phyloP scores from a whole-genome alignment of 2,888 invertebrate genomes.

The Eupithecia dodoneata region DNA sequence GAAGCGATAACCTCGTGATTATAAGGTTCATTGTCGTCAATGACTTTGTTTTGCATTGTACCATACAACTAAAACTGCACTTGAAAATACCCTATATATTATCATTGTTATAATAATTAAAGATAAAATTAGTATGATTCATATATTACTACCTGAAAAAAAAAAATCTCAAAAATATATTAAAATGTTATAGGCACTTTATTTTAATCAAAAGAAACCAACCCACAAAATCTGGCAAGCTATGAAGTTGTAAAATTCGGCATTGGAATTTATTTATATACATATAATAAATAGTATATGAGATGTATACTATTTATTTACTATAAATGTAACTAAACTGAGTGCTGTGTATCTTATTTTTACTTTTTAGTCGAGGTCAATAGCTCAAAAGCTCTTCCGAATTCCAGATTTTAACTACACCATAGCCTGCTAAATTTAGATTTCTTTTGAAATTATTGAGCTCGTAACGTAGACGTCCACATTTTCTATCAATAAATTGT shows the following conservation, averaged over 20 bases:
- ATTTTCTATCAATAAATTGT: background rate
- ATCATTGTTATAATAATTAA: background rate
- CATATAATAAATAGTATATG: background rate
- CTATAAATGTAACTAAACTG: background rate
- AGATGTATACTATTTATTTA: too few species aligned
- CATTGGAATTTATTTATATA: background rate
- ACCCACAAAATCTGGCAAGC: background rate
- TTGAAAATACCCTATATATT: background rate
- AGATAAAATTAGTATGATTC: background rate
- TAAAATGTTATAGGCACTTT: background rate
- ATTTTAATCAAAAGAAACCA: background rate
- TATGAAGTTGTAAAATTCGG: background rate
- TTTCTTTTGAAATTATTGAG: background rate
- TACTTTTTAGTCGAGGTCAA: slow-evolving; percentile 15
- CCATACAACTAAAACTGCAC: background rate
- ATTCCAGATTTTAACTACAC: slow-evolving; percentile 6
- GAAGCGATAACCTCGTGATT: slow-evolving; percentile 59
- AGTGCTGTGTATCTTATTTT: slow-evolving; percentile 18
- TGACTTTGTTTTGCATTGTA: slow-evolving; percentile 28
- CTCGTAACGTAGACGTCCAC: background rate
- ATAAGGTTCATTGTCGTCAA: slow-evolving; percentile 62
- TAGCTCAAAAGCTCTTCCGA: slow-evolving; percentile 16
- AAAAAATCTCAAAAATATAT: background rate
- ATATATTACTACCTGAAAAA: background rate
- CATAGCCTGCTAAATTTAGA: background rate